Percentiles rank a stretch among this genome's conserved stretches.
These are phyloP conservation scores for Lucilia cuprina DNA, from an alignment of 1,140 invertebrate genomes.

Conservation along the genomic window DNA sequence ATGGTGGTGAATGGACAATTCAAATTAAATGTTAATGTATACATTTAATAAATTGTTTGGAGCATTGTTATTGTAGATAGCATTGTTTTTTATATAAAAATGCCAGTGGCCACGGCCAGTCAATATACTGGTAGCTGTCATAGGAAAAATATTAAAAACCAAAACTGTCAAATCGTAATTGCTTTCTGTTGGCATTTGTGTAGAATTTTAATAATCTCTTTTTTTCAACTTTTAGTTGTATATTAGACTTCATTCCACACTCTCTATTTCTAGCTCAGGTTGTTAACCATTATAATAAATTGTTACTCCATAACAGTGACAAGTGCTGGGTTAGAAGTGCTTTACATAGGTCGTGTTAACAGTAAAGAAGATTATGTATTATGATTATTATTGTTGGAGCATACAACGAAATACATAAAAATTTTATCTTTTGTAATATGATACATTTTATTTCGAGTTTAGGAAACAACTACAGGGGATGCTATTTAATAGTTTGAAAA, in stretches of 20 bases:
- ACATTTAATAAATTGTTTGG: conserved; percentile 3
- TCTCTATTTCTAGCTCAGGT: not conserved
- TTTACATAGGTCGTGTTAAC: not conserved
- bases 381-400: not conserved
- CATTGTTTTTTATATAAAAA: not conserved
- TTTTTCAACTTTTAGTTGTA: not conserved
- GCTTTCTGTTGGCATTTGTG: not conserved
- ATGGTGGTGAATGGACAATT: not conserved
- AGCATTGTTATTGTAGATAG: not conserved
- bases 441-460: not conserved
- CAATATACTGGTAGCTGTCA: not conserved
- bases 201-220: conserved; percentile 8
- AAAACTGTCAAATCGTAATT: conserved; percentile 15
- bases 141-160: not conserved
- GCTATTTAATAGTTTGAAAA: not conserved
- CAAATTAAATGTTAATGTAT: conserved; percentile 10
- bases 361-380: not conserved
- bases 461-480: not conserved
- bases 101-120: not conserved
- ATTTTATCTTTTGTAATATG: not conserved
- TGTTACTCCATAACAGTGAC: not conserved
- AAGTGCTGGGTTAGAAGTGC: not conserved
- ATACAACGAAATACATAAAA: not conserved
- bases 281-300: not conserved
- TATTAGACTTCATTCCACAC: not conserved